Conservation (phyloP, 2,797 vertebrate species). For the Melopsittacus undulatus region DNA sequence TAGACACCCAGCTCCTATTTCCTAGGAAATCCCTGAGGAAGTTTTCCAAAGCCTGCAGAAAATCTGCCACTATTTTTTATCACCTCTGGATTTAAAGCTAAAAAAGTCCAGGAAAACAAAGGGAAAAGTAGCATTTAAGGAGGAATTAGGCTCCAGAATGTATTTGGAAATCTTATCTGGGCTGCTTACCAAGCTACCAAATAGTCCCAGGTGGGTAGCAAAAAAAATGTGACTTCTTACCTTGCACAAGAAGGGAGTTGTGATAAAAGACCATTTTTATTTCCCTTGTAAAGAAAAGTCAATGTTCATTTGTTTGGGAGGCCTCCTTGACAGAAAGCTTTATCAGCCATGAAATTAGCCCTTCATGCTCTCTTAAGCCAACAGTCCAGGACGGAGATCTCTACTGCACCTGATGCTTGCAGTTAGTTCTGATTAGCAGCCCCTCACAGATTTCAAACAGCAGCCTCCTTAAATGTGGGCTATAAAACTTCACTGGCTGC, state of each 20-base stretch:
- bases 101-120: not conserved
- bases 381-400: constrained; percentile 28
- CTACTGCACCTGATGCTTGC: not conserved
- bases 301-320: constrained; percentile 74
- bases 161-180: not conserved
- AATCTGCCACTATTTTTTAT: not conserved
- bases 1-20: not conserved
- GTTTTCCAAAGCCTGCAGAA: not conserved
- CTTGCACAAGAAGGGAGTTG: not conserved
- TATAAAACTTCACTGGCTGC: constrained; percentile 47
- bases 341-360: constrained; percentile 79
- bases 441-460: constrained; percentile 20
- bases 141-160: not conserved
- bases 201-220: not conserved
- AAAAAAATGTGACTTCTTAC: not conserved
- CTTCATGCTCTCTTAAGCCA: constrained; percentile 68
- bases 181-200: not conserved
- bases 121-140: not conserved
- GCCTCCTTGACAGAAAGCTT: constrained; percentile 67
- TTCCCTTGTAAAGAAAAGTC: constrained; percentile 62
- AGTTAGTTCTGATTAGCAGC: constrained; percentile 53
- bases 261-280: constrained; percentile 40
- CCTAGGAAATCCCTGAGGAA: not conserved
- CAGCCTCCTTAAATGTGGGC: constrained; percentile 5
- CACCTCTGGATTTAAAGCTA: not conserved